These are phyloP conservation scores for Pogonocherus hispidulus DNA, from an alignment of 2,888 invertebrate species.

Conservation along the genomic window DNA sequence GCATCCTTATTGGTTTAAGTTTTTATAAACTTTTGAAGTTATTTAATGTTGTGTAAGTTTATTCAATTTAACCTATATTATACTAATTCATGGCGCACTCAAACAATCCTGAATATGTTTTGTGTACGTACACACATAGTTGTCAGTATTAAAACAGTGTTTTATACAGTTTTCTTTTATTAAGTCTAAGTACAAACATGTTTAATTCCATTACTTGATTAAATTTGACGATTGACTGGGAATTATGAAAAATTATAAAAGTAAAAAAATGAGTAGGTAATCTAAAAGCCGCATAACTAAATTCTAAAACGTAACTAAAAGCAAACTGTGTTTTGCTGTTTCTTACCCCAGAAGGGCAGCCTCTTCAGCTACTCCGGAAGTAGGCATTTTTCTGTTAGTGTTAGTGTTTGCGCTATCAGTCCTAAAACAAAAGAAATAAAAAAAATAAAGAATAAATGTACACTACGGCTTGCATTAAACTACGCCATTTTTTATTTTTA, in stretches of 20 bases:
- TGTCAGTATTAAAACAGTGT: too few relatives aligned
- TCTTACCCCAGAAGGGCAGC: conserved; percentile 91
- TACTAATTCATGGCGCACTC: too few relatives aligned
- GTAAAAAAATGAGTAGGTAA: not conserved
- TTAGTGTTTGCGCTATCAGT: conserved; percentile 65
- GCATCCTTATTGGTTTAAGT: too few relatives aligned
- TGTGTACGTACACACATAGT: too few relatives aligned
- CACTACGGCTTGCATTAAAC: conserved; percentile 6
- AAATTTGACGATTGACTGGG: not conserved
- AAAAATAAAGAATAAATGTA: conserved; percentile 26
- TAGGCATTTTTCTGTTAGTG: conserved; percentile 76
- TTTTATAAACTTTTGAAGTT: too few relatives aligned
- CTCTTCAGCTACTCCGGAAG: conserved; percentile 83
- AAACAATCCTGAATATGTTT: too few relatives aligned
- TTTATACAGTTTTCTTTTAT: too few relatives aligned
- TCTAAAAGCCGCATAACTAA: not conserved
- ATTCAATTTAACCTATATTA: too few relatives aligned
- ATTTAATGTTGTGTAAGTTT: too few relatives aligned
- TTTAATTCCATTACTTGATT: too few relatives aligned
- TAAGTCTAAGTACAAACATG: too few relatives aligned
- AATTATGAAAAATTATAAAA: not conserved
- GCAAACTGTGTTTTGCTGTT: conserved; percentile 46
- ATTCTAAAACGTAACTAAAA: conserved; percentile 22
- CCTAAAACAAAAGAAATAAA: conserved; percentile 61
- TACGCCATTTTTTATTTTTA: too few relatives aligned